Conservation (phyloP, 1,140 invertebrate species). For the Drosophila repleta region DNA sequence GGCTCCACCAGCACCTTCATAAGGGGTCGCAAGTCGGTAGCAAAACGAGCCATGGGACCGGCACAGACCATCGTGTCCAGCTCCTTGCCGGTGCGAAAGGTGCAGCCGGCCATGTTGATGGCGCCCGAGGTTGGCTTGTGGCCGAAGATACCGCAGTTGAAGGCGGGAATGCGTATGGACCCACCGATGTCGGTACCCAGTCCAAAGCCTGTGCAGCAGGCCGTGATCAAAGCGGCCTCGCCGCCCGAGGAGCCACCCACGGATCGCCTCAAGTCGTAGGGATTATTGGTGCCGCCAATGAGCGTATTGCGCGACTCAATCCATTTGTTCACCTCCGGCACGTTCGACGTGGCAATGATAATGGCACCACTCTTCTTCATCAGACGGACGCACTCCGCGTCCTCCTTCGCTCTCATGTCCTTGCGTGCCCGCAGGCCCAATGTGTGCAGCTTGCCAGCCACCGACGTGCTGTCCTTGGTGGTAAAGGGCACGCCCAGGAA, state of each 20-base stretch:
- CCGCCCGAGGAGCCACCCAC: conserved; percentile 94
- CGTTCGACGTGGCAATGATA: conserved; percentile 95
- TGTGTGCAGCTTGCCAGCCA: conserved; percentile 87
- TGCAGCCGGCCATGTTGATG: conserved; percentile 86
- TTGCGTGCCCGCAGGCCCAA: conserved; percentile 87
- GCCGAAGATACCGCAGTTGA: conserved; percentile 97
- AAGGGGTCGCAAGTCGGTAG: conserved; percentile 90
- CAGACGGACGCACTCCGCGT: conserved; percentile 90
- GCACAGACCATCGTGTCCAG: conserved; percentile 87
- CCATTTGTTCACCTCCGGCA: conserved; percentile 92
- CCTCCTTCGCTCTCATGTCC: conserved; percentile 86
- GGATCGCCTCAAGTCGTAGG: conserved; percentile 93
- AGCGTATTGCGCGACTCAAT: conserved; percentile 94
- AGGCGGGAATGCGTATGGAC: conserved; percentile 96
- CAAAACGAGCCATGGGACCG: conserved; percentile 92
- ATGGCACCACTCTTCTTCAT: conserved; percentile 94
- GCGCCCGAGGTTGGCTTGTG: conserved; percentile 92
- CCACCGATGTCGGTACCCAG: conserved; percentile 97
- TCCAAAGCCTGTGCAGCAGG: conserved; percentile 93
- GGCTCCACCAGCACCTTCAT: conserved; percentile 85
- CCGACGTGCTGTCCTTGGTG: conserved; percentile 86
- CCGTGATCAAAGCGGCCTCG: conserved; percentile 89
- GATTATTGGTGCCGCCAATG: conserved; percentile 96
- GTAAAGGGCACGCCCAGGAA: conserved; percentile 94
- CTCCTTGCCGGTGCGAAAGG: conserved; percentile 86